These are phyloP conservation scores for Anomalospiza imberbis DNA, from an alignment of 2,797 vertebrate species.

Conservation along the genomic window DNA sequence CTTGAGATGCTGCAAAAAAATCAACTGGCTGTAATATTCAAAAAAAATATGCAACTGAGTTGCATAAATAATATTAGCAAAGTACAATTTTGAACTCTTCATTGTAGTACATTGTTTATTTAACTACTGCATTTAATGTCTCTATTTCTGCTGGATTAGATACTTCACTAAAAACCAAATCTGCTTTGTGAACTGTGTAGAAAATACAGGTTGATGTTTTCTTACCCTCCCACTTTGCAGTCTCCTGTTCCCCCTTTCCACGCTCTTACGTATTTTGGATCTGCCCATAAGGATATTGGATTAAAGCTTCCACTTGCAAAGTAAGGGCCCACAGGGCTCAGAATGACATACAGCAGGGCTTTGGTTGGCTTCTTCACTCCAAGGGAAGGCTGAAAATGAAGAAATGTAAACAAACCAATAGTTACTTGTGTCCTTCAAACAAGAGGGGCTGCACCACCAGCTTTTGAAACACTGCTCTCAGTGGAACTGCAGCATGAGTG, in stretches of 20 bases:
- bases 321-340: slow-evolving; percentile 85
- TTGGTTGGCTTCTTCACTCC: slow-evolving; percentile 82
- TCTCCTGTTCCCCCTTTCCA: slow-evolving; percentile 91
- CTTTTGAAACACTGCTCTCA: not conserved
- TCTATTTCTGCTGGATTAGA: not conserved
- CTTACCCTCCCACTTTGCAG: slow-evolving; percentile 91
- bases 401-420: not conserved
- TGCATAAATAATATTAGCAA: not conserved
- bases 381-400: slow-evolving; percentile 76
- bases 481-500: not conserved
- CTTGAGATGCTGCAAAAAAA: not conserved
- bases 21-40: not conserved
- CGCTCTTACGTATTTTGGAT: slow-evolving; percentile 85
- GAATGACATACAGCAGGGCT: slow-evolving; percentile 87
- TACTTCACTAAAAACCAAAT: not conserved
- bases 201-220: not conserved
- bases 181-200: not conserved
- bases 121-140: not conserved
- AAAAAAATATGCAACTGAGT: not conserved
- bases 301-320: slow-evolving; percentile 77
- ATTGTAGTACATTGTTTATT: not conserved
- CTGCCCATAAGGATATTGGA: slow-evolving; percentile 86
- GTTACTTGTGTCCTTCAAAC: not conserved
- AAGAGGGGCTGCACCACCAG: not conserved
- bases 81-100: not conserved